Base-by-base conservation (phyloP, 2,797 vertebrate genomes). In the Lemur catta region DNA sequence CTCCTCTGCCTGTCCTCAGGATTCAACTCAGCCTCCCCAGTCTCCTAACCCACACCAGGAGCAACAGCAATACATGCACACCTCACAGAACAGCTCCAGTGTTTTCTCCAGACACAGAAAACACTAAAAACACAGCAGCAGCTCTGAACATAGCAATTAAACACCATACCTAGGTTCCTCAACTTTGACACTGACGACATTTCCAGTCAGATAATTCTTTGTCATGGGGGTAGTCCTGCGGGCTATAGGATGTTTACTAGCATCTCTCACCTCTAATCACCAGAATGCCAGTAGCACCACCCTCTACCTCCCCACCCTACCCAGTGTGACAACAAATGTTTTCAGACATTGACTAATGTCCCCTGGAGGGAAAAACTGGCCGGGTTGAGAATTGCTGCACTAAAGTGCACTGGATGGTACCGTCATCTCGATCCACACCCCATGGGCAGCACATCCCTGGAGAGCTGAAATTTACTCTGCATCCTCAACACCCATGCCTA, bases 41-140 rank as follows among this genome's bases (percentile, higher is more conserved):
- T 33, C 43, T n/a, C 80, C 67, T 28, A n/a, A 89, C 14, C 24
- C 67, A 65, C 79, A 57, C 5, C 0, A 22, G 3, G 0, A 33
- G 30, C 48, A 43, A n/a, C 0, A 22, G 46, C 35, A 14, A n/a
- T 1, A 4, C 0, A 33, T 0, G 8, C 5, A 63, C 6, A 11
- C 15, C 30, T 30, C 52, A n/a, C 1, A 0, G 12, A 76, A n/a
- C 7, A n/a, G 57, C 0, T 26, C 33, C 43, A 46, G 43, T 46
- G 43, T 46, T 46, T 46, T 46, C 43, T 46, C 43, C 71, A 61
- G 41, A 33, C 78, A 71, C 15, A 57, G 41, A 46, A 24, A 57
- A 26, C 75, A 38, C 65, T 24, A 3, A 12, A 76, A 59, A 17
- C 4, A 4, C 0, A 0, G 48, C 0, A 7, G 17, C 50, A 4